Evolutionary conservation across 2,797 vertebrate genomes (phyloP), one percentile per base, ranked within the genome.

Genomic region (Onychomys arenicola): DNA sequence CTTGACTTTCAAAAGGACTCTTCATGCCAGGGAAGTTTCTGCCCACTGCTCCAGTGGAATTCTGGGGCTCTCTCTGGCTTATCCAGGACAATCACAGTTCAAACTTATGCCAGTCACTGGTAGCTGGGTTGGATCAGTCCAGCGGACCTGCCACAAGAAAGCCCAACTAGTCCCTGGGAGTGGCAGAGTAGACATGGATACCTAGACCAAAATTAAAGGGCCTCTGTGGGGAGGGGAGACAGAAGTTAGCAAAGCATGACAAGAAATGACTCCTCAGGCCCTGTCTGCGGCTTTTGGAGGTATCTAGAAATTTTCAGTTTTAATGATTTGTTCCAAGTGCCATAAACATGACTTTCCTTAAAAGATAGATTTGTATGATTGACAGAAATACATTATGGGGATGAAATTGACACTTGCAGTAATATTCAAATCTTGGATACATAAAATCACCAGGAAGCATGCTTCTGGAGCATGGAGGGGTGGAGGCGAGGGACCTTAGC

Each of bases 401-500:
- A 4, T 37, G 16, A 69, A 37, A 43, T 69, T 49, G 59, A 27
- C 1, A 2, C 78, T 21, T 21, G 73, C 14, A 12, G 88, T 65
- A 27, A 83, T 11, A 29, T 0, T 6, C 6, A 80, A 5, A 65
- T 37, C 46, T 55, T 43, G 52, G 73, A 11, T 6, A 40, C 40
- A 19, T 37, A 37, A 40, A 32, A 61, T 61, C 12, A 7, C 43
- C 2, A 5, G 11, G 34, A 83, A 49, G 29, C 27, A 9, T 46
- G 8, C 34, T 89, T 78, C 43, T 32, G 1, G 59, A 87, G 75
- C 13, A 0, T 8, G 23, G 1, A n/a, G 80, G 5, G 2, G 6
- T 29, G 17, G 19, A 12, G 16, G 6, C 14, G 32, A 16, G 46
- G n/a, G 9, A 1, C 32, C 0, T 0, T 25, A 49, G n/a, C 49